A percentile compares a stretch with the other conserved stretches of the same genome.
Evolutionary conservation across 1,140 invertebrate genomes (phyloP).

Genomic region (Palaemon carinicauda): DNA sequence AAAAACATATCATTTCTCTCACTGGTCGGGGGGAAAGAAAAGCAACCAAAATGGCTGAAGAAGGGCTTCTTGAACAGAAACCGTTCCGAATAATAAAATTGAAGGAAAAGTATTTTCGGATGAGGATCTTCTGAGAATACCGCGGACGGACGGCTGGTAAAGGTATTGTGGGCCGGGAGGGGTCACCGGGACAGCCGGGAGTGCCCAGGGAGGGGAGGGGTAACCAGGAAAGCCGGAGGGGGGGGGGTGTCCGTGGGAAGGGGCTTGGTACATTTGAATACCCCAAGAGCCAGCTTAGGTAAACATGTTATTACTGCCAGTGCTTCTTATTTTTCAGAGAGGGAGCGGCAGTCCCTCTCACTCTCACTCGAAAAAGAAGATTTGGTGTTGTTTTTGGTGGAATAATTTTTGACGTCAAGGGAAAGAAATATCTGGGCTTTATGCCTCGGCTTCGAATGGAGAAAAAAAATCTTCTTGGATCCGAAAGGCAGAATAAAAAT

Average conservation of each 20-base stretch:
- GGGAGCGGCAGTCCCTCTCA: neutral
- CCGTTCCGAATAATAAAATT: too few species aligned
- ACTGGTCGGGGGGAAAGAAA: too few species aligned
- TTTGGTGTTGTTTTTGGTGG: neutral
- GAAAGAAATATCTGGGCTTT: neutral
- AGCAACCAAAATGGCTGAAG: too few species aligned
- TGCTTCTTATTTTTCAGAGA: constrained; percentile 26
- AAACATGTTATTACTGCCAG: constrained; percentile 35
- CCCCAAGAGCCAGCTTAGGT: constrained; percentile 7
- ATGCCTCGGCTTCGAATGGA: too few species aligned
- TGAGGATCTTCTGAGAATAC: too few species aligned
- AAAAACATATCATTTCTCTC: too few species aligned
- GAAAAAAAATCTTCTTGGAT: too few species aligned
- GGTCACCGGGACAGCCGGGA: neutral
- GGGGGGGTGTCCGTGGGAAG: neutral
- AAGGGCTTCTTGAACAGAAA: too few species aligned
- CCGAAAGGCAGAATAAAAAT: too few species aligned
- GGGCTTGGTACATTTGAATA: constrained; percentile 16
- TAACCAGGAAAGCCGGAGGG: neutral
- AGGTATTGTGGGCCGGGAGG: neutral
- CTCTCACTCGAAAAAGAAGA: neutral
- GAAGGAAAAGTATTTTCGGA: too few species aligned
- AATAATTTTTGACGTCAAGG: neutral
- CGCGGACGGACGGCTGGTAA: neutral
- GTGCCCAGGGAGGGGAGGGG: neutral